These are phyloP conservation scores for Stigmatopora argus DNA, from an alignment of 2,113 vertebrate species.

Conservation along the genomic window DNA sequence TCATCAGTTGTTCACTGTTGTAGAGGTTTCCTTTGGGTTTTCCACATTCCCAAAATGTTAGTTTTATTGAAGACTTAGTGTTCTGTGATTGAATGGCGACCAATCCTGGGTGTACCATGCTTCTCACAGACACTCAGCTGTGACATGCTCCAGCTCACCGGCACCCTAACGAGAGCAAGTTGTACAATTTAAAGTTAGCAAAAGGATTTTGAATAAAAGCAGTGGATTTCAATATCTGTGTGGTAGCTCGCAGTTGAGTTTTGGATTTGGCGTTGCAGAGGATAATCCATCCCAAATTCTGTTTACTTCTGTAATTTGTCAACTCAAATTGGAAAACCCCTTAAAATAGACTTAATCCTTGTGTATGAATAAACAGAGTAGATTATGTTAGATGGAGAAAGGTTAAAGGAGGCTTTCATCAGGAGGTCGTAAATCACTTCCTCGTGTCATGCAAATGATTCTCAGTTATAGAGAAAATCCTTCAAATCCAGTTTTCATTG, in stretches of 20 bases:
- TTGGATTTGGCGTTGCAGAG: conserved; percentile 13
- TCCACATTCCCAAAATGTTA: background rate
- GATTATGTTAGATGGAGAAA: conserved; percentile 11
- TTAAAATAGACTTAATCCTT: conserved; percentile 9
- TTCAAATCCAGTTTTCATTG: conserved; percentile 29
- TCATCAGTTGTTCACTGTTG: background rate
- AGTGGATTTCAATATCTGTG: conserved; percentile 5
- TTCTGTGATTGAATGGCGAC: background rate
- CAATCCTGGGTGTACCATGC: background rate
- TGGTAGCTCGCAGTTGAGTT: conserved; percentile 15
- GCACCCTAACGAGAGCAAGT: background rate
- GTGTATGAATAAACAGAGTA: background rate
- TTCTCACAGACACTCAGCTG: background rate
- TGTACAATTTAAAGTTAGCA: background rate
- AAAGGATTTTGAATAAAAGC: background rate
- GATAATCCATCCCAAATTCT: conserved; percentile 25
- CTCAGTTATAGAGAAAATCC: conserved; percentile 4
- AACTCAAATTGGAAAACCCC: conserved; percentile 27
- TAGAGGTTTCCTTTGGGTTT: background rate
- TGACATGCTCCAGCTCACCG: background rate
- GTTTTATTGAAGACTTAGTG: background rate
- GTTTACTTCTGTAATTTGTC: conserved; percentile 27
- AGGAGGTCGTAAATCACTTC: conserved; percentile 8
- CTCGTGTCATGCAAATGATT: conserved; percentile 27
- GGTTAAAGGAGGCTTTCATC: background rate